Evolutionary conservation across 2,888 invertebrate species (phyloP).

Genomic region (Tipula helvola): DNA sequence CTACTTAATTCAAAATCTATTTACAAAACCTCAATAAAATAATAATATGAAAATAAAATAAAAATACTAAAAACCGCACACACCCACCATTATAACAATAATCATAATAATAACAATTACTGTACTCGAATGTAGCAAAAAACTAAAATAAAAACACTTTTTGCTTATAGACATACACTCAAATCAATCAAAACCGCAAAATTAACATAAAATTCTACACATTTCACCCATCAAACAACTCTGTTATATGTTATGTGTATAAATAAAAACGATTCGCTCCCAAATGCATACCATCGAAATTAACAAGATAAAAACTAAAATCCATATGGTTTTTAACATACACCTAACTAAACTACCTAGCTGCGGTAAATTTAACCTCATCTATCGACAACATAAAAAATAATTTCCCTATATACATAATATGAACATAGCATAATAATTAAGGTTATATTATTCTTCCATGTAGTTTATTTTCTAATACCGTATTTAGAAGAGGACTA

Average conservation of each 20-base stretch:
- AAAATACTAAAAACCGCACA: not conserved
- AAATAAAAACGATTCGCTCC: not conserved
- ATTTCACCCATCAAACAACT: not conserved
- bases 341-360: not conserved
- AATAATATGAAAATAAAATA: not conserved
- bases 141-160: not conserved
- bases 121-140: not conserved
- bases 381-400: not conserved
- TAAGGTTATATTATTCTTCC: not conserved
- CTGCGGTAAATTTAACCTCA: not conserved
- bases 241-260: not conserved
- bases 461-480: not conserved
- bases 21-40: not conserved
- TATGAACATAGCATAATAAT: not conserved
- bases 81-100: not conserved
- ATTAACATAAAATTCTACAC: not conserved
- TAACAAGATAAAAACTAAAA: not conserved
- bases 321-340: not conserved
- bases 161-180: not conserved
- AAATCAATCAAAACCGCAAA: not conserved
- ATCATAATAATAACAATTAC: not conserved
- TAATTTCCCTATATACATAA: not conserved
- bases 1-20: not conserved
- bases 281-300: not conserved
- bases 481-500: not conserved